A percentile compares a stretch with the other conserved stretches of the same genome.
These are phyloP conservation scores for Lucilia cuprina DNA, from an alignment of 1,140 invertebrate genomes.

Conservation along the genomic window DNA sequence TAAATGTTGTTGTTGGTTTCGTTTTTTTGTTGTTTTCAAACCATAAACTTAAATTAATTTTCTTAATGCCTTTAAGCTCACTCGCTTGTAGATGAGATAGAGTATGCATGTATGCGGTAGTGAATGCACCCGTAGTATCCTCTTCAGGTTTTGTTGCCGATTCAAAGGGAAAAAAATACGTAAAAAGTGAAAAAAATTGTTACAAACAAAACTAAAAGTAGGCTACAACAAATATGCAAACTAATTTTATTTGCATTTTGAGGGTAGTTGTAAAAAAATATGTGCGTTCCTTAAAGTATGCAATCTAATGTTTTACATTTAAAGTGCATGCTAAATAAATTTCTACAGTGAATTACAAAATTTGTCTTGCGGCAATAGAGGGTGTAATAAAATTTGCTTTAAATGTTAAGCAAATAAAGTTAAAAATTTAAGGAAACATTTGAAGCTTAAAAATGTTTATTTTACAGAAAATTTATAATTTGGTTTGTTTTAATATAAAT, in stretches of 20 bases:
- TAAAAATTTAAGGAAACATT: too few species aligned
- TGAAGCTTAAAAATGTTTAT: too few species aligned
- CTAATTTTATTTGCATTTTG: not conserved
- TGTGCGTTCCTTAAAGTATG: conserved; percentile 16
- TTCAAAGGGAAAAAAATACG: not conserved
- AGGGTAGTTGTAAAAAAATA: not conserved
- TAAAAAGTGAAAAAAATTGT: not conserved
- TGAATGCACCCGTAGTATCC: not conserved
- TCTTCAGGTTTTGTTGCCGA: not conserved
- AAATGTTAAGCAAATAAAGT: too few species aligned
- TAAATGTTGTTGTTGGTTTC: not conserved
- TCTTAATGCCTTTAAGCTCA: conserved; percentile 29
- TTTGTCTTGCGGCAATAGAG: too few species aligned
- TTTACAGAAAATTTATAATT: too few species aligned
- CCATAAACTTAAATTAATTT: conserved; percentile 31
- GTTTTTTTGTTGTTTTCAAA: not conserved
- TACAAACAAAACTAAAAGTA: not conserved
- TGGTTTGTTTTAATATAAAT: too few species aligned
- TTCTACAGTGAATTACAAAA: not conserved
- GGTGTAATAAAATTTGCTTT: too few species aligned
- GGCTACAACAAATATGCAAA: not conserved
- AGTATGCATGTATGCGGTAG: not conserved
- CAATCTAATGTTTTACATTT: not conserved
- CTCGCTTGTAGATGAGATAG: not conserved
- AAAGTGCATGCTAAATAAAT: not conserved